Conservation (phyloP, 1,140 invertebrate genomes). For the Pygmarrhopalites habei region DNA sequence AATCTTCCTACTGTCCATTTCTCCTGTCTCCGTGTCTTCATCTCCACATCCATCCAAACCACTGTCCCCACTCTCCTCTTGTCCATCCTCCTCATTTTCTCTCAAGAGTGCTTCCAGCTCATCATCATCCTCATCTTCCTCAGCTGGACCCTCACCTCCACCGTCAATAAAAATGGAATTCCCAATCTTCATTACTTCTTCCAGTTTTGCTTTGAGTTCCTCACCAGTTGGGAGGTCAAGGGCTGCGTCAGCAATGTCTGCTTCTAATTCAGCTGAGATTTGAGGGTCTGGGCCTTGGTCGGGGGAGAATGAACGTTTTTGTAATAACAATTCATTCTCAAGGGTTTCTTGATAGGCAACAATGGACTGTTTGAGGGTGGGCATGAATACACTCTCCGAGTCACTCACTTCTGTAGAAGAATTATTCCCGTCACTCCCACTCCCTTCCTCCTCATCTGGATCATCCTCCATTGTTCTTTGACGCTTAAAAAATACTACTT, state of each 20-base stretch:
- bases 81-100: neutral
- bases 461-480: neutral
- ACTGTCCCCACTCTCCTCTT: neutral
- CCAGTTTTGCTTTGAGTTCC: neutral
- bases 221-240: neutral
- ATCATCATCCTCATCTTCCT: neutral
- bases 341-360: neutral
- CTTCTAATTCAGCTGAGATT: neutral
- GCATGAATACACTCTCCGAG: conserved; percentile 2
- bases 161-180: neutral
- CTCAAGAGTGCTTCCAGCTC: neutral
- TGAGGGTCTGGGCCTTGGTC: neutral
- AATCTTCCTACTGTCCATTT: neutral
- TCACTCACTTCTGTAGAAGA: conserved; percentile 1
- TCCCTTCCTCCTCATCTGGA: neutral
- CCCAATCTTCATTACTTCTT: neutral
- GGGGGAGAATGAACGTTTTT: neutral
- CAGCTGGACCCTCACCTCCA: too few species aligned
- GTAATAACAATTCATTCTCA: neutral
- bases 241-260: neutral
- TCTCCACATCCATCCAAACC: neutral
- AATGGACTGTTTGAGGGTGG: neutral
- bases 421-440: neutral
- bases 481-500: neutral
- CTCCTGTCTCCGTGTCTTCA: neutral